A percentile compares a stretch with the other conserved stretches of the same genome.
These are phyloP conservation scores for Acanthurus leucopareius DNA, from an alignment of 2,797 vertebrate species.

Conservation along the genomic window DNA sequence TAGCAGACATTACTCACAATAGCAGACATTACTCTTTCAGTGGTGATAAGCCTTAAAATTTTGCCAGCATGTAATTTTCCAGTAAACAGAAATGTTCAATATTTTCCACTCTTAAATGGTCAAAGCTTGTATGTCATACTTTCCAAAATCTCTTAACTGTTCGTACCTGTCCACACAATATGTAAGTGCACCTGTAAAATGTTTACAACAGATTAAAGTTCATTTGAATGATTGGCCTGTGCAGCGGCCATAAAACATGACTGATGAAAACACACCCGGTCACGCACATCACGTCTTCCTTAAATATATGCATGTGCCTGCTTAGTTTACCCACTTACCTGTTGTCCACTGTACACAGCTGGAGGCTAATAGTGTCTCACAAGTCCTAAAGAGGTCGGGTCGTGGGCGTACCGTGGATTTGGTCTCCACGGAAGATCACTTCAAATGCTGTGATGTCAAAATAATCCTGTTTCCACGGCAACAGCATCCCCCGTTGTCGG, in stretches of 20 bases:
- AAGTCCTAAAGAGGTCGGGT: constrained; percentile 9
- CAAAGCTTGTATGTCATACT: constrained; percentile 25
- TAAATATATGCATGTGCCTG: not conserved
- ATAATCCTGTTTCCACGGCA: constrained; percentile 74
- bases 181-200: constrained; percentile 66
- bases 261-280: constrained; percentile 20
- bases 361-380: constrained; percentile 12
- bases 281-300: constrained; percentile 22
- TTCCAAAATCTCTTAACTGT: constrained; percentile 17
- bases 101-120: constrained; percentile 59
- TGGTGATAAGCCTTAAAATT: constrained; percentile 35
- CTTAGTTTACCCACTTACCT: constrained; percentile 20
- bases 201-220: constrained; percentile 74
- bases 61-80: constrained; percentile 44
- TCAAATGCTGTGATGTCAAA: constrained; percentile 73
- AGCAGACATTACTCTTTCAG: constrained; percentile 57
- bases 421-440: constrained; percentile 60
- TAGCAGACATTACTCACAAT: constrained; percentile 61
- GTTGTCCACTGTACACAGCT: constrained; percentile 23
- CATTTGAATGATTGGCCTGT: constrained; percentile 51
- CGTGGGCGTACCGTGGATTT: constrained; percentile 6
- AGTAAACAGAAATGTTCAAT: constrained; percentile 28
- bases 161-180: constrained; percentile 25
- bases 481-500: constrained; percentile 74
- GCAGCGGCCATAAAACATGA: constrained; percentile 56